A percentile compares a stretch with the other conserved stretches of the same genome.
phyloP scores from a whole-genome alignment of 2,888 invertebrate species.

The Azorinus chamasolen region DNA sequence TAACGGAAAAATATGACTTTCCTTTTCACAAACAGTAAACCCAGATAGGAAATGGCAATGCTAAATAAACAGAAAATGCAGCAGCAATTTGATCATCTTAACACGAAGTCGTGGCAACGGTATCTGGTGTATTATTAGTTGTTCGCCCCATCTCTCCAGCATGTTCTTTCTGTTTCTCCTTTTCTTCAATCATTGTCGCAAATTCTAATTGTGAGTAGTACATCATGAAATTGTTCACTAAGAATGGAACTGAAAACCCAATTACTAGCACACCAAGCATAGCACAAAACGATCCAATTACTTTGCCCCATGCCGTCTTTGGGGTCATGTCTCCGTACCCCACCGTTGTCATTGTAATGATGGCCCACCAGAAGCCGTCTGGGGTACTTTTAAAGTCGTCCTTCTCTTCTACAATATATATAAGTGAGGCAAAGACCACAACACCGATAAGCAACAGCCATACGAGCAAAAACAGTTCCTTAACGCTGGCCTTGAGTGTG shows the following conservation, averaged over 20 bases:
- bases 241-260: slow-evolving; percentile 80
- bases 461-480: slow-evolving; percentile 78
- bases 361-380: slow-evolving; percentile 80
- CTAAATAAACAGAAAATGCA: too few species aligned
- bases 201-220: slow-evolving; percentile 77
- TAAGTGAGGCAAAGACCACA: slow-evolving; percentile 79
- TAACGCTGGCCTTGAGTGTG: slow-evolving; percentile 78
- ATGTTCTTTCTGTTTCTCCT: neutral
- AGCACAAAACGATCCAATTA: slow-evolving; percentile 77
- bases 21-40: too few species aligned
- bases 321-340: slow-evolving; percentile 82
- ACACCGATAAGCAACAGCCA: slow-evolving; percentile 79
- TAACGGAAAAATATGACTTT: too few species aligned
- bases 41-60: too few species aligned
- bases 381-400: slow-evolving; percentile 75
- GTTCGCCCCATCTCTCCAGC: too few species aligned
- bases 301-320: slow-evolving; percentile 66
- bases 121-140: too few species aligned
- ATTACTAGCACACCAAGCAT: slow-evolving; percentile 77
- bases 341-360: slow-evolving; percentile 83
- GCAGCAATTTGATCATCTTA: too few species aligned
- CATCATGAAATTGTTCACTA: slow-evolving; percentile 82
- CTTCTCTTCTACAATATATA: slow-evolving; percentile 77
- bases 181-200: slow-evolving; percentile 37
- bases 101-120: too few species aligned